Percentiles rank a stretch among this genome's conserved stretches.
Conservation (phyloP, 2,113 vertebrate genomes). For the Lates calcarifer region DNA sequence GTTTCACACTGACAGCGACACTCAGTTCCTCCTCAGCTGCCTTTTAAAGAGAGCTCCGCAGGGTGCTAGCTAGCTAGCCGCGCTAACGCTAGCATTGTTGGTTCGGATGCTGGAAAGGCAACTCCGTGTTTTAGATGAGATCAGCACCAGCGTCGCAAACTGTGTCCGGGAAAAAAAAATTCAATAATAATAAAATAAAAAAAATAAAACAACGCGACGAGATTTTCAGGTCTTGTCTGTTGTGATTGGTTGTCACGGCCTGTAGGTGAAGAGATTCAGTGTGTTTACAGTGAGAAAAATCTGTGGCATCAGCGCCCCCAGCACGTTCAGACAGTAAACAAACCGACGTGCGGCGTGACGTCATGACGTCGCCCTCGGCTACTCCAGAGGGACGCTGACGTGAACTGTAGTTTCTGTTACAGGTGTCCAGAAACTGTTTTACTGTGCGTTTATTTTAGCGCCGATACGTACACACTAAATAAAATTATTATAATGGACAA, state of each 20-base stretch:
- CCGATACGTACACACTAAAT: too few species aligned
- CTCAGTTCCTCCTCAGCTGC: not conserved
- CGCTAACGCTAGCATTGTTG: conserved; percentile 53
- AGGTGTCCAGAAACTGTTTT: too few species aligned
- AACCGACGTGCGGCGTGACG: conserved; percentile 64
- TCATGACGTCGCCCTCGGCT: conserved; percentile 11
- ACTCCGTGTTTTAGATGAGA: conserved; percentile 38
- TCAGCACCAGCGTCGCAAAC: not conserved
- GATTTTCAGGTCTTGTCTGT: not conserved
- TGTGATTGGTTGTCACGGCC: not conserved
- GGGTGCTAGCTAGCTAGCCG: conserved; percentile 21
- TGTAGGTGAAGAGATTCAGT: not conserved
- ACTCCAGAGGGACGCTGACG: too few species aligned
- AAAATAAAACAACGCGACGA: not conserved
- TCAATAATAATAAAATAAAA: too few species aligned
- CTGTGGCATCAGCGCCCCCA: conserved; percentile 49
- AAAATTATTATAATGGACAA: too few species aligned
- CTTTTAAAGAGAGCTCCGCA: not conserved
- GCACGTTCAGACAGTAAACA: conserved; percentile 73
- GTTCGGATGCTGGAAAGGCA: not conserved
- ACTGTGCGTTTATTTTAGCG: too few species aligned
- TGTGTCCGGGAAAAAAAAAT: too few species aligned
- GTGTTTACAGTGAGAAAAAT: conserved; percentile 41
- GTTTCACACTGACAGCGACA: not conserved
- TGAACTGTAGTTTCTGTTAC: too few species aligned